phyloP scores from a whole-genome alignment of 1,140 invertebrate genomes.

The Drosophila asahinai region DNA sequence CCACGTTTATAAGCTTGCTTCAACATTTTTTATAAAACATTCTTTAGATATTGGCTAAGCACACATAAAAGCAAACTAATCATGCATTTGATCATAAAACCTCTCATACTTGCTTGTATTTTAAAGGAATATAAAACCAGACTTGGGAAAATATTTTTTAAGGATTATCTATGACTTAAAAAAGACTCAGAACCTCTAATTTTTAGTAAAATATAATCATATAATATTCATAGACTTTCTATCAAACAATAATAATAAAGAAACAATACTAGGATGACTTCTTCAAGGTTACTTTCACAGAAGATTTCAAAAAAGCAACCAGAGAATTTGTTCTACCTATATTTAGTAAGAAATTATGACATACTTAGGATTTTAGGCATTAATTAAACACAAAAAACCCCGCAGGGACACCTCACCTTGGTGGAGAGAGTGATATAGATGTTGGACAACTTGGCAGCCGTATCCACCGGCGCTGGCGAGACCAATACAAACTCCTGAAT shows the following conservation, averaged over 20 bases:
- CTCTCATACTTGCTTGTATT: slow-evolving; percentile 12
- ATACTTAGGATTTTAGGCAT: no score
- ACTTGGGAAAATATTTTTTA: neutral
- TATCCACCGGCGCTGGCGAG: slow-evolving; percentile 98
- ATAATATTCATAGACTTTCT: no score
- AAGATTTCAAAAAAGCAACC: neutral
- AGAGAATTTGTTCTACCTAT: neutral
- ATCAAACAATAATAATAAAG: no score
- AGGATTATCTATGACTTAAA: no score
- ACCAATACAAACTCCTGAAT: slow-evolving; percentile 98
- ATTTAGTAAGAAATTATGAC: neutral
- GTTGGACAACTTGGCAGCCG: slow-evolving; percentile 98
- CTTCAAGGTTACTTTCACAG: neutral
- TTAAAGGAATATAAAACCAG: neutral
- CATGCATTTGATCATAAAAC: slow-evolving; percentile 10
- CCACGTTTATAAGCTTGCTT: slow-evolving; percentile 18
- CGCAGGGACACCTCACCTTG: slow-evolving; percentile 87
- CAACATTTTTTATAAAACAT: slow-evolving; percentile 1
- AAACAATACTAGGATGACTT: neutral
- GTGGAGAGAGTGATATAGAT: slow-evolving; percentile 95
- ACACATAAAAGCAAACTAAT: slow-evolving; percentile 8
- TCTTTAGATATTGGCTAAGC: slow-evolving; percentile 3
- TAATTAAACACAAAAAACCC: neutral
- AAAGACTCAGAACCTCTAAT: no score
- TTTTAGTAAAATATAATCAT: no score